Percentiles rank a stretch among this genome's conserved stretches.
These are phyloP conservation scores for Cyaniris semiargus DNA, from an alignment of 2,888 invertebrate genomes.

Conservation along the genomic window DNA sequence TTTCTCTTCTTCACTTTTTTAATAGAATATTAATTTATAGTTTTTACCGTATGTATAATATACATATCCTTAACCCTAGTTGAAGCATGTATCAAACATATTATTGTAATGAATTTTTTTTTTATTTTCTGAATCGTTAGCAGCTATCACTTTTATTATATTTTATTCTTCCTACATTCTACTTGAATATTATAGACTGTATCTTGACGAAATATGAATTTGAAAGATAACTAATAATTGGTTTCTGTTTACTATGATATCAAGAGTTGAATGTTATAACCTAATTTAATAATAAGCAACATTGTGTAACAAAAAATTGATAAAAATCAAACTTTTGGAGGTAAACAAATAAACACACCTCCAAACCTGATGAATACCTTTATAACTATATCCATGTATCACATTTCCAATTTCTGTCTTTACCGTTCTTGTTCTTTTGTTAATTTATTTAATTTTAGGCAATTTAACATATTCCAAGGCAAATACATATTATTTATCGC, in stretches of 20 bases:
- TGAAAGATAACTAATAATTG: neutral
- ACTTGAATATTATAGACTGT: neutral
- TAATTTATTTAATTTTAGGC: neutral
- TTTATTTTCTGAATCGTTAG: too few species aligned
- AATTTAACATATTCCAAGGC: neutral
- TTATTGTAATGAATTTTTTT: too few species aligned
- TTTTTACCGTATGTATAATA: too few species aligned
- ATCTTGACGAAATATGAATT: neutral
- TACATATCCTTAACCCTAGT: too few species aligned
- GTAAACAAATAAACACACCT: neutral
- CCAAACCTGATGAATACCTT: neutral
- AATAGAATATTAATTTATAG: neutral
- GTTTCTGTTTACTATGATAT: neutral
- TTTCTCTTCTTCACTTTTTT: neutral
- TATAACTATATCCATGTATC: neutral
- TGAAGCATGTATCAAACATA: too few species aligned
- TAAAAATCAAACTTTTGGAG: neutral
- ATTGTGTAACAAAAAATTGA: neutral
- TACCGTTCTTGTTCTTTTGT: neutral
- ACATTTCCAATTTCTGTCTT: neutral
- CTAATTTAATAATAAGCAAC: constrained; percentile 9
- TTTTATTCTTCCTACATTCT: neutral
- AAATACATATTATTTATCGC: neutral
- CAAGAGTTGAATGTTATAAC: neutral
- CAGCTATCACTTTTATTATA: neutral